Evolutionary conservation across 92 coral and sea anemone genomes (phyloP), one percentile per base, ranked within the genome.

Genomic region (Isaurus tuberculatus): DNA sequence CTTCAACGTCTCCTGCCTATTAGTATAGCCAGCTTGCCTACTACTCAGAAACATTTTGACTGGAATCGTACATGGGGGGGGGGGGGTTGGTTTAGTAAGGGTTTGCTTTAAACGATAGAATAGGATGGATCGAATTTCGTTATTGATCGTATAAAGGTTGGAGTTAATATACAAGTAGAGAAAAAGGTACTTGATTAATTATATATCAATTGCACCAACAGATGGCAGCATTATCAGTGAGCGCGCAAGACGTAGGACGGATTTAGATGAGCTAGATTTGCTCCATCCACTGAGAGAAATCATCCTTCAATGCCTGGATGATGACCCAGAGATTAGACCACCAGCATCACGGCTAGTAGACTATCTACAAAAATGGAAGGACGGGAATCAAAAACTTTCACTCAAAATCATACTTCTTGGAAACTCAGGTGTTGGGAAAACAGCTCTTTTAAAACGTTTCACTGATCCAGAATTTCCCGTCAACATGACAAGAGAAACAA

Each of bases 261-360:
- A 89, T 10, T 69, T 89, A 11, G 73, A 49, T 53, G 86, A 89
- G 44, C 81, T 89, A 86, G 92, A 88, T 57, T 28, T 66, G 17
- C 78, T 85, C 16, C 92, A 89, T 8, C 92, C 89, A 14, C 34
- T 85, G 25, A 65, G 89, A 46, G 92, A 89, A 9, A 72, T 79
- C 9, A 86, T 89, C n/a, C 92, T 89, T 19, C 89, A 72, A 40
- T 89, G 92, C 44, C 89, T 89, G 2, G 92, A 89, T 70, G 83
- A 89, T 33, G 82, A 89, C 53, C 79, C 86, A 13, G 37, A 4
- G 25, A 80, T 33, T 30, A 70, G 92, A 27, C 92, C 89, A 22
- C 26, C 32, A 17, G 75, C 86, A 19, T 65, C 33, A 5, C 28
- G 53, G 5, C 57, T 85, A 14, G 77, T 80, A 17, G 27, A 4